Percentiles rank a stretch among this genome's conserved stretches.
Conservation (phyloP, 2,797 vertebrate species). For the Pelochelys cantorii region DNA sequence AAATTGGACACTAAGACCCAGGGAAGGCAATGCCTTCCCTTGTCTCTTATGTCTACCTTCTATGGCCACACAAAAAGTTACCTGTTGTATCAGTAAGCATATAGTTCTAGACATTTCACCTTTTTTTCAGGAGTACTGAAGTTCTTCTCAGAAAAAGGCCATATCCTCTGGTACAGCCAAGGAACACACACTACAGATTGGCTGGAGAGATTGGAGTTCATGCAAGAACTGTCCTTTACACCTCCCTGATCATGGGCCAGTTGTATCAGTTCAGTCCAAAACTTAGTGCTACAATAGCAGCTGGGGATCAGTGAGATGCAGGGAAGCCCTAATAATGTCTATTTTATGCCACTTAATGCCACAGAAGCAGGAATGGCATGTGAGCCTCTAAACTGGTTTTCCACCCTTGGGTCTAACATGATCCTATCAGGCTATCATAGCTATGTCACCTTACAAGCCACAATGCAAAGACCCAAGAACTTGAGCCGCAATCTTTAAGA, state of each 20-base stretch:
- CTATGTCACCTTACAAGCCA: not conserved
- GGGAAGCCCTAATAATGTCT: not conserved
- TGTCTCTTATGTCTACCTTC: too few relatives aligned
- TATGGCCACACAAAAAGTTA: not conserved
- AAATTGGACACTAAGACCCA: too few relatives aligned
- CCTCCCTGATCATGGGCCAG: not conserved
- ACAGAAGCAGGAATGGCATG: not conserved
- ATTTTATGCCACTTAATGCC: not conserved
- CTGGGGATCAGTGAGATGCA: not conserved
- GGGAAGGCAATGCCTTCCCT: too few relatives aligned
- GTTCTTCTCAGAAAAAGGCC: not conserved
- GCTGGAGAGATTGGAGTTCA: not conserved
- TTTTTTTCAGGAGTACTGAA: not conserved
- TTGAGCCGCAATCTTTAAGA: not conserved
- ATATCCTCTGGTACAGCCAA: not conserved
- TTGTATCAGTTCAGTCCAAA: not conserved
- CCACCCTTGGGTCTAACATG: not conserved
- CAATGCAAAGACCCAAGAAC: not conserved
- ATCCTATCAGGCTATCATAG: not conserved
- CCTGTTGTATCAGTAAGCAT: not conserved
- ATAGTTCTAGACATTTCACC: not conserved
- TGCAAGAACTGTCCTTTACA: not conserved
- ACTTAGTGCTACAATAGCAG: not conserved
- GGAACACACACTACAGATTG: not conserved
- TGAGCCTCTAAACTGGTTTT: not conserved